Conservation (phyloP, 2,797 vertebrate genomes). For the Ctenopoma multispine region DNA sequence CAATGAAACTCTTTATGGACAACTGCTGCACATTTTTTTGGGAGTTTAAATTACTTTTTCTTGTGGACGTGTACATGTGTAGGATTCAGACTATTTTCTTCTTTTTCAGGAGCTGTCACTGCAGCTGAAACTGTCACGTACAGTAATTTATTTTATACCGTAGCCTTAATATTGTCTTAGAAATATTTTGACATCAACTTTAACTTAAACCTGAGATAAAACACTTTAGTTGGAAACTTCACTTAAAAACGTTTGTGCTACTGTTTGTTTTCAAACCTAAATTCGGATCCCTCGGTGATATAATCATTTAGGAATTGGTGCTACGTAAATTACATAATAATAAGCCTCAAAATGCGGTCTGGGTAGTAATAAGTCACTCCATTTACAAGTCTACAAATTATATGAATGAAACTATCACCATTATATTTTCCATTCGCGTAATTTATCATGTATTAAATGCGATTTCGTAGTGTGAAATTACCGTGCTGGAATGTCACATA, state of each 20-base stretch:
- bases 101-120: neutral
- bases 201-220: accelerated
- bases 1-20: neutral
- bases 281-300: slow-evolving; percentile 36
- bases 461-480: neutral
- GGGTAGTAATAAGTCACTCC: neutral
- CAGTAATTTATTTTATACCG: neutral
- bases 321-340: slow-evolving; percentile 39
- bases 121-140: neutral
- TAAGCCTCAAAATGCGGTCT: neutral
- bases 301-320: slow-evolving; percentile 65
- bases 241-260: neutral
- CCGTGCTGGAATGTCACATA: neutral
- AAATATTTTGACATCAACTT: too few species aligned
- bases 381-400: neutral
- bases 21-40: neutral
- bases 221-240: neutral
- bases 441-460: neutral
- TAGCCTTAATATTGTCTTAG: too few species aligned
- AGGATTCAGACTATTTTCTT: neutral
- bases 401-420: accelerated
- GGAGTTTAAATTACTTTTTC: neutral
- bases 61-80: slow-evolving; percentile 25
- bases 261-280: neutral
- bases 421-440: accelerated